Base-by-base conservation (phyloP, 1,140 invertebrate species). In the Coboldia fuscipes region DNA sequence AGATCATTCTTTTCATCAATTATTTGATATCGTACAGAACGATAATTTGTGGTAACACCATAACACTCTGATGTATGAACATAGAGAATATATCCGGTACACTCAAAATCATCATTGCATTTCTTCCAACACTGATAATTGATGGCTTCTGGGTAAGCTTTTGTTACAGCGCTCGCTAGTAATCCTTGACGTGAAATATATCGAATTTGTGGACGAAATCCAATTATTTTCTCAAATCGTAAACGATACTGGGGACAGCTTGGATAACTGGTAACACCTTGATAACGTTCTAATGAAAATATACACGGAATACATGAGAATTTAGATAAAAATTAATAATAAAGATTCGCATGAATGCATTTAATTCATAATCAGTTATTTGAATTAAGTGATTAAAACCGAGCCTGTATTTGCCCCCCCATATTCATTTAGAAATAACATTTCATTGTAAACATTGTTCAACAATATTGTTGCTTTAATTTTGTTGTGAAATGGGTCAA, bases 81-180 rank as follows among this genome's bases (percentile, higher is more conserved):
- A 14, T 52, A 42, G 30, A 61, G 45, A 1, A 61, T 48, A 33
- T 62, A 61, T 36, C 59, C 57, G 5, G 44, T 45, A 40, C 61
- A 63, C 17, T 50, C 45, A 13, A 51, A 44, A 41, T 58, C 56
- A n/a, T 44, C 38, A 34, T 45, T 44, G 38, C 61, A 63, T 28
- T 43, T 51, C 8, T 42, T 34, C 42, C 60, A 42, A 51, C 66
- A 69, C 41, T 64, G 48, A 42, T 56, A 37, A 50, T 64, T 48
- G 47, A 62, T 52, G 49, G 58, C 45, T 50, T 54, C 45, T 53
- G 45, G 47, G 46, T 48, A 44, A 44, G 45, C 47, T 40, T 50
- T 50, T 9, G 5, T 16, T 30, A 18, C 32, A 19, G 6, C 26
- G 7, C 21, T 19, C 20, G n/a, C 10, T 21, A 30, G 36, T 15